Percentiles rank a stretch among this genome's conserved stretches.
Conservation (phyloP, 2,113 vertebrate species). For the Pterocles orientalis region DNA sequence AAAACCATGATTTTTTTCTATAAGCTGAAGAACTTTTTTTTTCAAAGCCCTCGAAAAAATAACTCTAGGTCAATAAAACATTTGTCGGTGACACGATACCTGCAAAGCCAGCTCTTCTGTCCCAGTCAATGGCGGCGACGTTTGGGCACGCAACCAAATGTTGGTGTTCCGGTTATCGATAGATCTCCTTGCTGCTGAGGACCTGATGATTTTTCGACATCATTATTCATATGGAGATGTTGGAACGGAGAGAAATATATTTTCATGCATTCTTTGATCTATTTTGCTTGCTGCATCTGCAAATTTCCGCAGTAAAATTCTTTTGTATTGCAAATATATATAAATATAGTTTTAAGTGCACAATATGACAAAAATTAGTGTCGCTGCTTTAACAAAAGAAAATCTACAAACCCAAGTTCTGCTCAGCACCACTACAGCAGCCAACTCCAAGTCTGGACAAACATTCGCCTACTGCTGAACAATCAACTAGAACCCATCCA, state of each 20-base stretch:
- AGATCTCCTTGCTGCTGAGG: neutral
- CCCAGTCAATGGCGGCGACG: neutral
- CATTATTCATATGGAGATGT: neutral
- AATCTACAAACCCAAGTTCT: neutral
- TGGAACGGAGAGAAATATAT: neutral
- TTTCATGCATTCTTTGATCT: neutral
- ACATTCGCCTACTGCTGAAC: rapidly evolving
- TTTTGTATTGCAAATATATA: neutral
- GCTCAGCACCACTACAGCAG: rapidly evolving
- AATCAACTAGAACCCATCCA: neutral
- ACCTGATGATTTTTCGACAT: neutral
- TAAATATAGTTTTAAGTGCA: neutral
- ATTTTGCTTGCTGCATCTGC: neutral
- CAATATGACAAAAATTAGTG: neutral
- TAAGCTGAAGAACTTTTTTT: neutral
- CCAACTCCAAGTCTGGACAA: neutral
- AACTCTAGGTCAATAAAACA: neutral
- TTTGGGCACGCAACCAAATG: neutral
- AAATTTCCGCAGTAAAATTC: neutral
- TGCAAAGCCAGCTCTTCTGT: neutral
- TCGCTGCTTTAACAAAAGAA: rapidly evolving
- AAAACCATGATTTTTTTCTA: neutral
- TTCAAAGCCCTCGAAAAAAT: neutral
- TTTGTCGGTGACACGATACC: neutral
- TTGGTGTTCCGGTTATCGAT: neutral